Base-by-base conservation (phyloP, 2,888 invertebrate species). In the Drosophila tripunctata region DNA sequence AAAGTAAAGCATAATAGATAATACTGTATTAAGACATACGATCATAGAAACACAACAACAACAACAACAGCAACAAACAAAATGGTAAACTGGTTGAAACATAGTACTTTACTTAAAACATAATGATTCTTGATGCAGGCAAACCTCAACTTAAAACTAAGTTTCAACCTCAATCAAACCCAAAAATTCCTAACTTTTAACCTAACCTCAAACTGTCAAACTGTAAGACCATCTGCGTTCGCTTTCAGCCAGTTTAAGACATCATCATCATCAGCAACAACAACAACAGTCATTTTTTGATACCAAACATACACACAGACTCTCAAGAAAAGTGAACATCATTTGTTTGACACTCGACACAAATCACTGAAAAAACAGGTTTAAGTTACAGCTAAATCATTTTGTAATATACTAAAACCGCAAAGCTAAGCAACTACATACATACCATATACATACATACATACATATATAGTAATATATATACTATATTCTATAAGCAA, bases 351-450 rank as follows among this genome's bases (percentile, higher is more conserved):
- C 45, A 85, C 61, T 70, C 47, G 38, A 50, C 17, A 50, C 38
- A 15, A 17, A 21, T 38, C 44, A 83, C 61, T 74, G 14, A 41
- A 30, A 44, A 38, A 30, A 50, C 35, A 21, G 31, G 22, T 57
- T 57, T 57, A 50, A 50, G 24, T 51, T 51, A 64, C 63, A 63
- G 73, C 77, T 70, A 63, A 77, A 77, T 81, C 69, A 77, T 71
- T 86, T 74, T 86, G 86, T 81, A 86, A 86, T 77, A 81, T 86
- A 86, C 77, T 83, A 83, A 75, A 70, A 56, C 55, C 41, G 51
- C 58, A 65, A 48, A 43, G 38, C 55, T 60, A 67, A 62, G 55
- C 55, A 57, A 56, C 50, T 47, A n/a, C 27, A 41, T 55, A 38
- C 51, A 60, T 35, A 56, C 51, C 62, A 71, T 65, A n/a, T 72